Evolutionary conservation across 2,113 vertebrate genomes (phyloP).

Genomic region (Saimiri boliviensis): DNA sequence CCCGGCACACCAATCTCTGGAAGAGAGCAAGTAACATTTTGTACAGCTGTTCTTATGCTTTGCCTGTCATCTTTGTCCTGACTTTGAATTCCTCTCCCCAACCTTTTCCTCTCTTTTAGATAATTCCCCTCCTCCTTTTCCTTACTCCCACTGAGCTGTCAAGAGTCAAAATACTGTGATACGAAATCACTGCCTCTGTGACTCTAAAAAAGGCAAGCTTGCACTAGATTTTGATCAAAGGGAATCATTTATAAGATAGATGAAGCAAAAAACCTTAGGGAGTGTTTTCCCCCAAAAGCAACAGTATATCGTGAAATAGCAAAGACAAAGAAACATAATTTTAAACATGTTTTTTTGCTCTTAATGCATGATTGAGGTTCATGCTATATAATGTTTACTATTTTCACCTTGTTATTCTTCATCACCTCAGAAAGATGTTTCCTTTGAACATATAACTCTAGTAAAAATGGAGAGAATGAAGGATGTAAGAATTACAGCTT

Average conservation of each 20-base stretch:
- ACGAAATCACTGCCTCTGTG: conserved; percentile 81
- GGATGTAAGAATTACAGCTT: background rate
- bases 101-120: conserved; percentile 69
- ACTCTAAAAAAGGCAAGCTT: conserved; percentile 67
- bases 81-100: conserved; percentile 79
- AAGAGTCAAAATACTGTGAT: conserved; percentile 80
- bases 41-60: conserved; percentile 75
- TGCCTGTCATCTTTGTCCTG: conserved; percentile 78
- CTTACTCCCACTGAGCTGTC: conserved; percentile 83
- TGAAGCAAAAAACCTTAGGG: conserved; percentile 76
- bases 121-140: conserved; percentile 69
- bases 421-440: conserved; percentile 57
- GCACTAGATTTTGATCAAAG: conserved; percentile 84
- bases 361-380: conserved; percentile 56
- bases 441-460: background rate
- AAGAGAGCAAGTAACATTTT: conserved; percentile 77
- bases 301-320: conserved; percentile 64
- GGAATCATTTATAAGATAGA: conserved; percentile 85
- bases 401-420: background rate
- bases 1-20: conserved; percentile 69
- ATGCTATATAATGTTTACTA: conserved; percentile 33
- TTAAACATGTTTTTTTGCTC: conserved; percentile 59
- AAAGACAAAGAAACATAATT: conserved; percentile 72
- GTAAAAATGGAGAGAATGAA: background rate
- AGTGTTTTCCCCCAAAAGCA: conserved; percentile 66